A percentile compares a stretch with the other conserved stretches of the same genome.
phyloP scores from a whole-genome alignment of 1,140 invertebrate species.

The Dendroctonus valens region DNA sequence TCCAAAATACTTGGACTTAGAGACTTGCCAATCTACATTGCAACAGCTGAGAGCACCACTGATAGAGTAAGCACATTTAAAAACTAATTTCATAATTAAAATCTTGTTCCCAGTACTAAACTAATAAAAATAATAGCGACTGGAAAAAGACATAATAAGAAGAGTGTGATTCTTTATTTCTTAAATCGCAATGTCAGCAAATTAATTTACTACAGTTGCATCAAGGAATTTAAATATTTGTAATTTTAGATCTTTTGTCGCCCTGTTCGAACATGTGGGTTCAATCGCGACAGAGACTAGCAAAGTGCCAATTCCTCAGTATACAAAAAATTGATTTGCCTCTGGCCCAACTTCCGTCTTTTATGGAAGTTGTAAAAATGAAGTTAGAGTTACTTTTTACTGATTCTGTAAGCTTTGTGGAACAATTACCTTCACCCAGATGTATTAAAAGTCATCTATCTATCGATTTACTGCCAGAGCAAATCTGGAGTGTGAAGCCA shows the following conservation, averaged over 20 bases:
- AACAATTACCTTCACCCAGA: conserved; percentile 65
- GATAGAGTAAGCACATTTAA: conserved; percentile 43
- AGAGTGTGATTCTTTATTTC: too few relatives aligned
- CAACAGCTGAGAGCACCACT: conserved; percentile 55
- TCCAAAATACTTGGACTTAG: conserved; percentile 76
- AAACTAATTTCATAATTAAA: too few relatives aligned
- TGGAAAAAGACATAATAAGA: too few relatives aligned
- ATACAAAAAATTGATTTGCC: conserved; percentile 1
- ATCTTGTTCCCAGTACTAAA: too few relatives aligned
- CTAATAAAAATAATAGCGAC: too few relatives aligned
- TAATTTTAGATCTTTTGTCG: conserved; percentile 36
- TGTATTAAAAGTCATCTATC: conserved; percentile 82
- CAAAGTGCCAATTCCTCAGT: not conserved
- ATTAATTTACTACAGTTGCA: too few relatives aligned
- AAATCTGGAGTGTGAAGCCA: conserved; percentile 67
- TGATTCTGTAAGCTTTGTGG: conserved; percentile 68
- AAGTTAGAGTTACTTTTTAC: conserved; percentile 37
- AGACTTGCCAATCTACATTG: conserved; percentile 64
- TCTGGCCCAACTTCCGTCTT: not conserved
- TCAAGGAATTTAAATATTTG: not conserved
- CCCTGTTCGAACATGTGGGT: conserved; percentile 35
- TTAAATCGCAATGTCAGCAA: too few relatives aligned
- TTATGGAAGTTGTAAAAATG: not conserved
- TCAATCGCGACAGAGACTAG: conserved; percentile 14
- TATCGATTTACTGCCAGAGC: conserved; percentile 66